phyloP scores from a whole-genome alignment of 2,888 invertebrate genomes.

The Platypus cylindrus region DNA sequence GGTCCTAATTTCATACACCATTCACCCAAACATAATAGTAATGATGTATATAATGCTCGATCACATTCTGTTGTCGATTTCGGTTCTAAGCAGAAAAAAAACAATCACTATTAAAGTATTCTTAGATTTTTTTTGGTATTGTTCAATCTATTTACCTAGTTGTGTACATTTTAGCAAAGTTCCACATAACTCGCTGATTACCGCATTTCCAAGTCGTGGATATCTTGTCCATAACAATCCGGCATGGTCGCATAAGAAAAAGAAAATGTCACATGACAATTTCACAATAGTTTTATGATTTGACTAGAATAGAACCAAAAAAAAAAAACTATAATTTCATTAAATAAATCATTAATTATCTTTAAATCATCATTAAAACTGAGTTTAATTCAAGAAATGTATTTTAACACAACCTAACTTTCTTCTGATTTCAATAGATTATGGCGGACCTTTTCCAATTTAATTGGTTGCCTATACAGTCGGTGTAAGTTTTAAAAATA shows the following conservation, averaged over 20 bases:
- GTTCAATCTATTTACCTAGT: slow-evolving; percentile 21
- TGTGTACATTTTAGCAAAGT: slow-evolving; percentile 38
- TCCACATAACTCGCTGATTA: slow-evolving; percentile 41
- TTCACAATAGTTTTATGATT: slow-evolving; percentile 70
- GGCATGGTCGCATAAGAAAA: slow-evolving; percentile 68
- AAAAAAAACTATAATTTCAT: too few relatives aligned
- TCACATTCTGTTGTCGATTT: slow-evolving; percentile 47
- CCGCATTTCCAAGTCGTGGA: slow-evolving; percentile 49
- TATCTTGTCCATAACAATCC: slow-evolving; percentile 56
- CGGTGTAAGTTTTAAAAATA: slow-evolving; percentile 1
- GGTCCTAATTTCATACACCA: slow-evolving; percentile 83
- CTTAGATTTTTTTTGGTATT: not conserved
- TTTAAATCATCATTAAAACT: too few relatives aligned
- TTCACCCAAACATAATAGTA: slow-evolving; percentile 82
- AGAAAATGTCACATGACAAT: slow-evolving; percentile 69
- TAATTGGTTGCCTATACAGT: too few relatives aligned
- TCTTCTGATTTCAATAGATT: too few relatives aligned
- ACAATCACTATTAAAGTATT: not conserved
- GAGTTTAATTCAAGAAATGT: too few relatives aligned
- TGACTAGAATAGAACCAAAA: slow-evolving; percentile 46
- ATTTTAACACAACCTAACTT: too few relatives aligned
- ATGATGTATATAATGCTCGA: slow-evolving; percentile 62
- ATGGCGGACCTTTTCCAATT: too few relatives aligned
- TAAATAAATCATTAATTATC: too few relatives aligned
- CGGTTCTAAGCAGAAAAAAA: slow-evolving; percentile 27